Evolutionary conservation across 2,113 vertebrate species (phyloP).

Genomic region (Cephalophus harveyi): DNA sequence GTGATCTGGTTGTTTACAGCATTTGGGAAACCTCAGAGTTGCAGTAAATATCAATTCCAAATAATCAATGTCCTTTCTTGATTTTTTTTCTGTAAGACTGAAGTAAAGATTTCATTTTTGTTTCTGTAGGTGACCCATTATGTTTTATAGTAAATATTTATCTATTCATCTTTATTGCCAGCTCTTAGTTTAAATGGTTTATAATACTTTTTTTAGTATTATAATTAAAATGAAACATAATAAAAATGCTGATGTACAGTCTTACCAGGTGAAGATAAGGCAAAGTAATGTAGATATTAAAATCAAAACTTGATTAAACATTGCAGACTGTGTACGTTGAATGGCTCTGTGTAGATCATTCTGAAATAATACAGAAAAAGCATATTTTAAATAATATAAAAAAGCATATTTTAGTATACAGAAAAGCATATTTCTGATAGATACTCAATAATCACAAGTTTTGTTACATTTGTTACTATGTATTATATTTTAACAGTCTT

Average conservation of each 20-base stretch:
- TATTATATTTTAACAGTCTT: background rate
- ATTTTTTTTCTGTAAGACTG: background rate
- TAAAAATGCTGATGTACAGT: conserved; percentile 18
- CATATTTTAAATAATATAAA: background rate
- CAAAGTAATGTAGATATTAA: conserved; percentile 90
- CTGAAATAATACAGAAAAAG: conserved; percentile 74
- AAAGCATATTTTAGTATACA: too few species aligned
- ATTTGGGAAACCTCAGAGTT: background rate
- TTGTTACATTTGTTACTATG: background rate
- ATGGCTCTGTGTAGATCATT: conserved; percentile 91
- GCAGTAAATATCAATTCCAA: background rate
- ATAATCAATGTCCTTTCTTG: background rate
- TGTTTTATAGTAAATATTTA: background rate
- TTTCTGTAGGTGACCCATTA: background rate
- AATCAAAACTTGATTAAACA: conserved; percentile 92
- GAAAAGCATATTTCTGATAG: too few species aligned
- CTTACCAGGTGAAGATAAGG: conserved; percentile 92
- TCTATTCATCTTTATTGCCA: background rate
- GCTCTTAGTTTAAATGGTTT: background rate
- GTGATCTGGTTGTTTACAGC: background rate
- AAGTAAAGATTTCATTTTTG: background rate
- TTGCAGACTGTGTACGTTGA: conserved; percentile 88
- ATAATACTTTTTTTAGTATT: background rate
- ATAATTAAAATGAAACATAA: conserved; percentile 13
- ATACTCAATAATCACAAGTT: background rate